A percentile compares a stretch with the other conserved stretches of the same genome.
These are phyloP conservation scores for Limnephilus rhombicus DNA, from an alignment of 2,888 invertebrate species.

Conservation along the genomic window DNA sequence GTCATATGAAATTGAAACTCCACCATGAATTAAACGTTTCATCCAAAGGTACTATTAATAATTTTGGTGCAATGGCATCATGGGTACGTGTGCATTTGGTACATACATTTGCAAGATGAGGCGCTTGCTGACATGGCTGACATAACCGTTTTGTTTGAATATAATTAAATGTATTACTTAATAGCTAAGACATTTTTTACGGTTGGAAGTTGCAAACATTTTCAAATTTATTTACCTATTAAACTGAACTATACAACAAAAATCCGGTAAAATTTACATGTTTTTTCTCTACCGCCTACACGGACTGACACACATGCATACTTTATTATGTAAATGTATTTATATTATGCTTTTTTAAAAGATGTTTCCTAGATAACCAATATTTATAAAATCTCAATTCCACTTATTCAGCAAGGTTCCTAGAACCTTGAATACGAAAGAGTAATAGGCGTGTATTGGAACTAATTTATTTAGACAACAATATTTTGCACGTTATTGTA, in stretches of 20 bases:
- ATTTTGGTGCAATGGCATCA: not conserved
- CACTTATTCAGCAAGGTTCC: not conserved
- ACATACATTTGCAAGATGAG: not conserved
- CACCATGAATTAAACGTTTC: too few species aligned
- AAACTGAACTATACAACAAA: not conserved
- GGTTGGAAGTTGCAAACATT: not conserved
- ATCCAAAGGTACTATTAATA: too few species aligned
- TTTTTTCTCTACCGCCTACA: not conserved
- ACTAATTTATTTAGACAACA: not conserved
- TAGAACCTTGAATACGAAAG: not conserved
- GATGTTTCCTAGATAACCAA: not conserved
- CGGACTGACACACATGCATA: not conserved
- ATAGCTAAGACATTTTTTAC: not conserved
- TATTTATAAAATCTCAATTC: not conserved
- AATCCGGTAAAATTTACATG: not conserved
- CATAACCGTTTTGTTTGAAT: not conserved
- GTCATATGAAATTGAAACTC: too few species aligned
- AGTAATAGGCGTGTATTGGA: not conserved
- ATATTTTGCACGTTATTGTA: not conserved
- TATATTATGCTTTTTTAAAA: not conserved
- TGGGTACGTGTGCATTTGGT: not conserved
- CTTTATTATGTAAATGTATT: not conserved
- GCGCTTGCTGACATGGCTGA: not conserved
- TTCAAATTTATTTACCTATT: not conserved
- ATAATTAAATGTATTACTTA: not conserved